Evolutionary conservation across 1,140 invertebrate genomes (phyloP).

Genomic region (Aphelenchoides fujianensis): DNA sequence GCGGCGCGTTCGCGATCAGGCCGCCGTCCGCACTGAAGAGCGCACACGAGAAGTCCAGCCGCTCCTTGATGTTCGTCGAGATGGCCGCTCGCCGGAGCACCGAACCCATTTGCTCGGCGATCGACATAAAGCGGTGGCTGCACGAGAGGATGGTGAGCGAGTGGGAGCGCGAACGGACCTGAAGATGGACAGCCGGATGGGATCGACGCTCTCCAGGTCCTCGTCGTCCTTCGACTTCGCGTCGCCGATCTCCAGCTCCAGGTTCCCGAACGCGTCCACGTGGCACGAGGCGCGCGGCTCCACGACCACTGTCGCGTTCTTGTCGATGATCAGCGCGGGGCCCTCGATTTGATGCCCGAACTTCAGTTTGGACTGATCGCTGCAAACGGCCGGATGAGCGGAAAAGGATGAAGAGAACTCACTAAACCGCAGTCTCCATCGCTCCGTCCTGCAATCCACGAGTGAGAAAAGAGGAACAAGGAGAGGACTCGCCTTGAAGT

Average conservation of each 20-base stretch:
- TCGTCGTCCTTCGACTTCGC: conserved; percentile 62
- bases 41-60: conserved; percentile 96
- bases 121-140: conserved; percentile 95
- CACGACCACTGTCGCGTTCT: conserved; percentile 68
- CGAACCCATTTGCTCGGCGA: conserved; percentile 98
- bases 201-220: conserved; percentile 74
- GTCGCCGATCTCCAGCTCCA: conserved; percentile 54
- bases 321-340: conserved; percentile 91
- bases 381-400: too few relatives aligned
- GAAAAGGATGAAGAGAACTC: too few relatives aligned
- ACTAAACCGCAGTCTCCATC: conserved; percentile 76
- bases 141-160: neutral
- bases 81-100: conserved; percentile 90
- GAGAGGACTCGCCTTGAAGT: too few relatives aligned
- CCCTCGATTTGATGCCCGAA: conserved; percentile 75
- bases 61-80: conserved; percentile 91
- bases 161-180: conserved; percentile 62
- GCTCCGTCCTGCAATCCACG: conserved; percentile 59
- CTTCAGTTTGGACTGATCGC: conserved; percentile 71
- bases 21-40: conserved; percentile 94
- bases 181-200: conserved; percentile 95
- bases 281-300: conserved; percentile 72
- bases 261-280: conserved; percentile 63
- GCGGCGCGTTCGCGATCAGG: conserved; percentile 94
- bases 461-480: too few relatives aligned